These are phyloP conservation scores for Syritta pipiens DNA, from an alignment of 2,888 invertebrate genomes.

Conservation along the genomic window DNA sequence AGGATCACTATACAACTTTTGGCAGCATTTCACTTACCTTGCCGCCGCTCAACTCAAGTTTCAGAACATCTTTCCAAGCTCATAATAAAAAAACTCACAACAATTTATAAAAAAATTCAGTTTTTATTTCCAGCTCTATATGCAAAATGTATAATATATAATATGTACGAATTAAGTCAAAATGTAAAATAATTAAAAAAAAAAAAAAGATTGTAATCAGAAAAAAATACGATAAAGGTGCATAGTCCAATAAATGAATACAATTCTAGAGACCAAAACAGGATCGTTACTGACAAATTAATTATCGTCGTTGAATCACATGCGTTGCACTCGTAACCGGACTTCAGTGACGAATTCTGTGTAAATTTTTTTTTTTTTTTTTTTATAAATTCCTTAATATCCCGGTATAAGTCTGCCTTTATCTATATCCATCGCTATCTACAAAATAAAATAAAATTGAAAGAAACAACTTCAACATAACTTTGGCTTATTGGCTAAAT, in stretches of 20 bases:
- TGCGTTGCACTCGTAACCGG: too few species aligned
- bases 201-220: slow-evolving; percentile 26
- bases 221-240: slow-evolving; percentile 26
- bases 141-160: slow-evolving; percentile 46
- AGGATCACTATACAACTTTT: too few species aligned
- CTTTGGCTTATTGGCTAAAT: slow-evolving; percentile 64
- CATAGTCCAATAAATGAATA: slow-evolving; percentile 16
- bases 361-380: slow-evolving; percentile 2
- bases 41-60: too few species aligned
- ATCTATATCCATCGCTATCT: slow-evolving; percentile 53
- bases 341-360: neutral
- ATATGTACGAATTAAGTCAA: slow-evolving; percentile 26
- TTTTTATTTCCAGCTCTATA: slow-evolving; percentile 52
- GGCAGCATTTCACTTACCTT: too few species aligned
- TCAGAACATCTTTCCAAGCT: too few species aligned
- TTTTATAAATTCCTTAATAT: slow-evolving; percentile 22
- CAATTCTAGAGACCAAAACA: slow-evolving; percentile 34
- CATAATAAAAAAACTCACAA: neutral
- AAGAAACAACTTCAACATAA: slow-evolving; percentile 45
- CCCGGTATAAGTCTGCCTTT: slow-evolving; percentile 9
- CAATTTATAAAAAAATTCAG: slow-evolving; percentile 46
- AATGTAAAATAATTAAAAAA: slow-evolving; percentile 18
- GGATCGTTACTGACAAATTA: slow-evolving; percentile 32
- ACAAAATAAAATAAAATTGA: slow-evolving; percentile 49
- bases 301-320: slow-evolving; percentile 11